A percentile compares a stretch with the other conserved stretches of the same genome.
Evolutionary conservation across 2,113 vertebrate genomes (phyloP).

Genomic region (Ictalurus furcatus): DNA sequence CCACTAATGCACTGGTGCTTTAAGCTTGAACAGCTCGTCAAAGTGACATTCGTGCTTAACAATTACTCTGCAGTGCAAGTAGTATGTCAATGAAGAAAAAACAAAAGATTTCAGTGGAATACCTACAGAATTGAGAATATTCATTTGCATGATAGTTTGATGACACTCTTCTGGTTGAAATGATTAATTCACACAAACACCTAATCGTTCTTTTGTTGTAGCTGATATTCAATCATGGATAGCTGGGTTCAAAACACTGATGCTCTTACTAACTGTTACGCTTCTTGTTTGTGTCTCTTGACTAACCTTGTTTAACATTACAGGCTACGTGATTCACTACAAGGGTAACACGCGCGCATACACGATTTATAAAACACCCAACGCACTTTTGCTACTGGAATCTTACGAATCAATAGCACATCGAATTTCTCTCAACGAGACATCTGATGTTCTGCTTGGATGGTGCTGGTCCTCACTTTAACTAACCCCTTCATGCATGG

Average conservation of each 20-base stretch:
- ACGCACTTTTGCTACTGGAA: not conserved
- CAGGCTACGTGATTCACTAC: conserved; percentile 43
- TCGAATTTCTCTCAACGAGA: conserved; percentile 29
- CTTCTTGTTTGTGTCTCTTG: conserved; percentile 15
- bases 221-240: conserved; percentile 8
- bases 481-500: conserved; percentile 46
- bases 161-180: not conserved
- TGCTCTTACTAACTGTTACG: conserved; percentile 28
- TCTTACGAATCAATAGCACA: conserved; percentile 1
- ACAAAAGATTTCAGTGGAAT: not conserved
- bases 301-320: conserved; percentile 49
- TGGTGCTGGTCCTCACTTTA: conserved; percentile 41
- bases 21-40: conserved; percentile 39
- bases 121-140: not conserved
- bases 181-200: conserved; percentile 7
- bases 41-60: conserved; percentile 25
- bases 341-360: conserved; percentile 43
- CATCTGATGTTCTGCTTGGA: conserved; percentile 37
- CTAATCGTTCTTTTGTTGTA: conserved; percentile 9
- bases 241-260: not conserved
- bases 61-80: conserved; percentile 1
- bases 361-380: not conserved
- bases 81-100: not conserved
- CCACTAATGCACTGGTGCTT: conserved; percentile 46
- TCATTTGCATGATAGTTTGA: conserved; percentile 7